A percentile compares a stretch with the other conserved stretches of the same genome.
Evolutionary conservation across 2,797 vertebrate genomes (phyloP).

Genomic region (Ptychadena robeensis): DNA sequence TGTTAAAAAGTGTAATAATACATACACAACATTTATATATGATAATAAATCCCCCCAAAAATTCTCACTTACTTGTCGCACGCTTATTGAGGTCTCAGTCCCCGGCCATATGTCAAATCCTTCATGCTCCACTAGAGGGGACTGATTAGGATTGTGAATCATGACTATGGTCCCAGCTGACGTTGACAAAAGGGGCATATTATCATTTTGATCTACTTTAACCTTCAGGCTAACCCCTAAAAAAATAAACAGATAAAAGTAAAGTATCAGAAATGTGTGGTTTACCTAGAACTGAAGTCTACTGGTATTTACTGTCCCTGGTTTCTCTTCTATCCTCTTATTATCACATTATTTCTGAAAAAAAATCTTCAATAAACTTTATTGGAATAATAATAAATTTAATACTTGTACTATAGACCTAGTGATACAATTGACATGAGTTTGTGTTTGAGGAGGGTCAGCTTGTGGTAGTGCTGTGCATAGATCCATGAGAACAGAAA

Average conservation of each 20-base stretch:
- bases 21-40: not conserved
- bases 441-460: no score
- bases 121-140: constrained; percentile 70
- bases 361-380: no score
- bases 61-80: constrained; percentile 70
- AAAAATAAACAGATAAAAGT: not conserved
- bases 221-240: constrained; percentile 73
- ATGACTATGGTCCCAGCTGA: constrained; percentile 69
- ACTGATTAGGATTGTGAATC: constrained; percentile 71
- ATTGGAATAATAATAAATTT: no score
- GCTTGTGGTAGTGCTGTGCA: no score
- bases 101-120: constrained; percentile 72
- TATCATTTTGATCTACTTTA: constrained; percentile 65
- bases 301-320: no score
- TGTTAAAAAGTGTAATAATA: no score
- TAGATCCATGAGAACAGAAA: no score
- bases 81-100: constrained; percentile 68
- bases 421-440: no score
- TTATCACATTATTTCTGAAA: no score
- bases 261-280: not conserved
- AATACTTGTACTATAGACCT: no score
- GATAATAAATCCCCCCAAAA: no score
- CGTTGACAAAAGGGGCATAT: constrained; percentile 70
- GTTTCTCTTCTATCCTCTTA: no score
- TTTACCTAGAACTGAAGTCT: not conserved